phyloP scores from a whole-genome alignment of 92 coral and sea anemone species.

The Desmophyllum pertusum region DNA sequence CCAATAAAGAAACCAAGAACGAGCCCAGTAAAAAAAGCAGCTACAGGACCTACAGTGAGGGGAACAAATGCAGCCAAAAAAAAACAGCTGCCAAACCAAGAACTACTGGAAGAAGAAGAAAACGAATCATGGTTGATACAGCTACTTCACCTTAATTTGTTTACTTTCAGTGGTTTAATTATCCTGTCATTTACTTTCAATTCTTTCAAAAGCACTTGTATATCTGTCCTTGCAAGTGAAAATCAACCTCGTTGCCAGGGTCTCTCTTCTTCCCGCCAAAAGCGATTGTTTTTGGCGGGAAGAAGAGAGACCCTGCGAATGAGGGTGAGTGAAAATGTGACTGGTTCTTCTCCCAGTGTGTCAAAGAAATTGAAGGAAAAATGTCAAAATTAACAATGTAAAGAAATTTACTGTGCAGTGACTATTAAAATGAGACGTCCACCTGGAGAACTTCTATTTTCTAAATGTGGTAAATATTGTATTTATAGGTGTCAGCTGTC shows the following conservation, averaged over 20 bases:
- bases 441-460: no score
- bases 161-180: no score
- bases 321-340: no score
- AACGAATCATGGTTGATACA: conserved; percentile 44
- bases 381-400: no score
- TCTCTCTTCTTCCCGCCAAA: not conserved
- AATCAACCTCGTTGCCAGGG: not conserved
- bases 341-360: no score
- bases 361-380: no score
- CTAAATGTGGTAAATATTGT: no score
- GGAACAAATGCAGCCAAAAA: not conserved
- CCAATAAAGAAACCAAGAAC: conserved; percentile 30
- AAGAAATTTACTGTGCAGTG: no score
- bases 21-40: conserved; percentile 24
- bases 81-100: conserved; percentile 22
- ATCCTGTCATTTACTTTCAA: not conserved
- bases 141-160: conserved; percentile 56
- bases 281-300: no score
- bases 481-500: no score
- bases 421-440: no score
- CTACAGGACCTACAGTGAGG: not conserved
- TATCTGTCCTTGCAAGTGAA: not conserved
- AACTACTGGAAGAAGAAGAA: conserved; percentile 21
- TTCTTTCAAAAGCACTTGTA: not conserved
- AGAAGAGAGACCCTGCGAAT: no score